Base-by-base conservation (phyloP, 1,140 invertebrate species). In the Lysiphlebus fabarum region DNA sequence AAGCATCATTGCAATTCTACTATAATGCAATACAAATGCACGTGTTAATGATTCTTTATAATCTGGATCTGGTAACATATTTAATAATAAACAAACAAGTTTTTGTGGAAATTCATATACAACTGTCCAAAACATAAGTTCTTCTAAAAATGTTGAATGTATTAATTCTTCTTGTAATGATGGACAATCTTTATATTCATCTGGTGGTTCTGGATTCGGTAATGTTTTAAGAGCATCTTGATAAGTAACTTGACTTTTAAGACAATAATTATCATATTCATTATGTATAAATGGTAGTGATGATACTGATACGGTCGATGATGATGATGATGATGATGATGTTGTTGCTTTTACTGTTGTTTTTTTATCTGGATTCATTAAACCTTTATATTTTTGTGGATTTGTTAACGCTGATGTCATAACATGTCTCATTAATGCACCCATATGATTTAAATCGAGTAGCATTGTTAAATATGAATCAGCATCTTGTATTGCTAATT, bases 61-160 rank as follows among this genome's bases (percentile, higher is more conserved):
- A 69, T 92, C 87, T 54, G 90, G 88, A 82, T 98, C 94, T 4
- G 95, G 95, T 58, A 98, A 80, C 87, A 98, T 93, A 75, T 97
- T 96, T 10, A 98, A 82, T n/a, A 99, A 77, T 48, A 98, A 86
- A 70, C 95, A 98, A 9, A 98, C 94, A 41, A 98, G 84, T 70
- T 96, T 96, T 77, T 98, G 93, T 4, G 95, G 95, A 81, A 98
- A 99, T 79, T 98, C 95, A 79, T 92, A 96, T 72, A 93, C 93
- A 33, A 98, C 93, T 14, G 93, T 96, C 95, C 96, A 98, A 81
- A 98, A 98, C 63, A 98, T 91, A 55, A 98, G 84, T 81, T 98
- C 95, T 76, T 98, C 95, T 14, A 98, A 82, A 65, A 98, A 89
- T 0, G 91, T 96, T 49, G 84, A 87, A 78, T 98, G 94, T 26